Conservation (phyloP, 2,113 vertebrate species). For the Atractosteus spatula region DNA sequence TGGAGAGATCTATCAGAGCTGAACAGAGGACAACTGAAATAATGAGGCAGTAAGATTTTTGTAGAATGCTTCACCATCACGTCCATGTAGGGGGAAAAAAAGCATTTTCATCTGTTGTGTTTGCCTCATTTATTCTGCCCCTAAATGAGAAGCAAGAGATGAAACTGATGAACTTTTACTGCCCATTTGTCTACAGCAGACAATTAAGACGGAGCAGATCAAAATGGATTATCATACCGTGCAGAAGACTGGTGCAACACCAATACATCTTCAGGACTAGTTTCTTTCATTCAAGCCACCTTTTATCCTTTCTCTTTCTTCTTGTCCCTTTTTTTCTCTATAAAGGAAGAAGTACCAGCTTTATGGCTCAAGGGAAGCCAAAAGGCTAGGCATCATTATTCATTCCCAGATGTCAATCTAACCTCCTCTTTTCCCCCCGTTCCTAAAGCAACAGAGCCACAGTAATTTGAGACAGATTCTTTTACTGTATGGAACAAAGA, state of each 20-base stretch:
- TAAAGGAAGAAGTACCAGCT: constrained; percentile 74
- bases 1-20: constrained; percentile 79
- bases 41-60: constrained; percentile 83
- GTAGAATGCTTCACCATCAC: constrained; percentile 58
- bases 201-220: constrained; percentile 87
- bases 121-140: constrained; percentile 73
- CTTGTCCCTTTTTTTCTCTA: constrained; percentile 78
- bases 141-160: constrained; percentile 75
- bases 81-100: constrained; percentile 65
- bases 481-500: constrained; percentile 86
- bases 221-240: constrained; percentile 86
- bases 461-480: constrained; percentile 86
- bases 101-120: constrained; percentile 72
- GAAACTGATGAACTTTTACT: constrained; percentile 81
- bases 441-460: constrained; percentile 79
- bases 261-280: constrained; percentile 80
- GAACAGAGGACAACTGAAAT: constrained; percentile 71
- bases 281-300: constrained; percentile 68
- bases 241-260: constrained; percentile 84
- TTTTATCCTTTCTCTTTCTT: constrained; percentile 84
- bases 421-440: constrained; percentile 69
- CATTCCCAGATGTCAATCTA: constrained; percentile 86
- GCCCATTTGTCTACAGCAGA: constrained; percentile 79
- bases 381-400: constrained; percentile 88
- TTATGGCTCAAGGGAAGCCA: constrained; percentile 90